Evolutionary conservation across 2,888 invertebrate species (phyloP).

Genomic region (Tenthredo livida): DNA sequence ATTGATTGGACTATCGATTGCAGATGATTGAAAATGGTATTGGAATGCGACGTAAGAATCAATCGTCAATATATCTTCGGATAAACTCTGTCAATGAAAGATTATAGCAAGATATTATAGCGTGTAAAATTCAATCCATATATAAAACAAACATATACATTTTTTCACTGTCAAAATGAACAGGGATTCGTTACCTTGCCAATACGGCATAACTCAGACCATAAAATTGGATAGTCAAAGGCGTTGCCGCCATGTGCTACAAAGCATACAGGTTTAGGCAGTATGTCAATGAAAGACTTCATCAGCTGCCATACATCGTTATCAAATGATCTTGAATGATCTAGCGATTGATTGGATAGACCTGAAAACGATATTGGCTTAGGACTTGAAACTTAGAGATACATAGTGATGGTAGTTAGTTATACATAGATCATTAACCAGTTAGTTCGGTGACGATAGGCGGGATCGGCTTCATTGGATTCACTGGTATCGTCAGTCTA

Average conservation of each 20-base stretch:
- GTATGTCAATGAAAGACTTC: background rate
- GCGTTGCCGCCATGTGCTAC: background rate
- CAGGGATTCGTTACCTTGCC: background rate
- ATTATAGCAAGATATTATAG: background rate
- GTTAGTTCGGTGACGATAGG: background rate
- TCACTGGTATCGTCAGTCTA: background rate
- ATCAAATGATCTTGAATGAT: background rate
- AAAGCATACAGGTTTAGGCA: background rate
- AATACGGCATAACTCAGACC: background rate
- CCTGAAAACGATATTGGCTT: background rate
- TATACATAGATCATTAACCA: background rate
- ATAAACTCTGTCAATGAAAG: background rate
- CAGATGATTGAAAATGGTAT: background rate
- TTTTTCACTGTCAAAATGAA: background rate
- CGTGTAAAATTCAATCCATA: too few species aligned
- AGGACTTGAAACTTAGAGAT: too few species aligned
- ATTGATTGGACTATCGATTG: background rate
- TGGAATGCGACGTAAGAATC: background rate
- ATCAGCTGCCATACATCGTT: background rate
- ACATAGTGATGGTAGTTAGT: background rate
- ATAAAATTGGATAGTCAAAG: background rate
- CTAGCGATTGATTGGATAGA: background rate
- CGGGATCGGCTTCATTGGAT: background rate
- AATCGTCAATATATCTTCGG: background rate
- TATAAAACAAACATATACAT: too few species aligned